Percentiles rank a stretch among this genome's conserved stretches.
Conservation (phyloP, 2,797 vertebrate species). For the Semaprochilodus insignis region DNA sequence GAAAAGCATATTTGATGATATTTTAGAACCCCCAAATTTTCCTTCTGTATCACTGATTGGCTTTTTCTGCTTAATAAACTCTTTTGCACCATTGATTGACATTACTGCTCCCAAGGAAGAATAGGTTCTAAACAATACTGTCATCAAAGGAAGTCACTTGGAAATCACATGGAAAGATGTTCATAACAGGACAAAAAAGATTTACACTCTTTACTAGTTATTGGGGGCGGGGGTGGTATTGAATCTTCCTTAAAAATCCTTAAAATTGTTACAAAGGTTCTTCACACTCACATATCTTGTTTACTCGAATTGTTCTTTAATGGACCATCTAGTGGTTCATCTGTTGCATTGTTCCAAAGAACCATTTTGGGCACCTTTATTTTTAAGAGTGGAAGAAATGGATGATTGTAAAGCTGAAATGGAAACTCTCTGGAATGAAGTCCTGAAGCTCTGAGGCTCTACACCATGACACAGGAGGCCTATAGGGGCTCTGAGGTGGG, state of each 20-base stretch:
- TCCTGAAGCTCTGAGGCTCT: slow-evolving; percentile 10
- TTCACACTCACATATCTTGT: not conserved
- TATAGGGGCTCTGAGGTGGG: slow-evolving; percentile 19
- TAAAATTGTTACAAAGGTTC: not conserved
- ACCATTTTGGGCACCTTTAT: not conserved
- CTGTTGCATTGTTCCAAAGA: not conserved
- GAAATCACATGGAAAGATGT: not conserved
- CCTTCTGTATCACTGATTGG: not conserved
- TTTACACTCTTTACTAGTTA: not conserved
- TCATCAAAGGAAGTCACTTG: not conserved
- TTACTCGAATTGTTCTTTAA: not conserved
- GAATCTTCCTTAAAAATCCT: too few relatives aligned
- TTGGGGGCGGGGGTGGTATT: too few relatives aligned
- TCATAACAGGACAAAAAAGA: not conserved
- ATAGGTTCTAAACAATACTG: not conserved
- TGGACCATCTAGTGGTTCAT: not conserved
- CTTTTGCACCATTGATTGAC: not conserved
- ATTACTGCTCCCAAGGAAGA: not conserved
- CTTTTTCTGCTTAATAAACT: not conserved
- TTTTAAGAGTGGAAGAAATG: slow-evolving; percentile 1
- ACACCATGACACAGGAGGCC: slow-evolving; percentile 26
- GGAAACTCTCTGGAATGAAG: slow-evolving; percentile 15
- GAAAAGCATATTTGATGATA: not conserved
- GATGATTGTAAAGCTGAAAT: slow-evolving; percentile 15
- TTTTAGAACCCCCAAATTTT: not conserved